phyloP scores from a whole-genome alignment of 2,113 vertebrate species.

The Apus apus region DNA sequence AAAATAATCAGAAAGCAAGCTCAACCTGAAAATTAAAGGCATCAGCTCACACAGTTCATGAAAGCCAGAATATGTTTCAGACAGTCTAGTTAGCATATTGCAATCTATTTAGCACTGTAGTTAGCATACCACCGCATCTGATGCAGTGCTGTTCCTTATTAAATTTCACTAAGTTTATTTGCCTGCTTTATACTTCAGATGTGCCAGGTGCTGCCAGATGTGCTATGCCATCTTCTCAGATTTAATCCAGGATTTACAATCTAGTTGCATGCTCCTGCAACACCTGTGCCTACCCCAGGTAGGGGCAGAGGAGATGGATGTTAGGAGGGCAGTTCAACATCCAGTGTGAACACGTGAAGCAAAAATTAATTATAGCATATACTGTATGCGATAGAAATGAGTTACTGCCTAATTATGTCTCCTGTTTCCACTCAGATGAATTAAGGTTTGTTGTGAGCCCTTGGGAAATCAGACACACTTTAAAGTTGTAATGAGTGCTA shows the following conservation, averaged over 20 bases:
- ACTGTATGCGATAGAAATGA: constrained; percentile 43
- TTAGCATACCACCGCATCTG: constrained; percentile 43
- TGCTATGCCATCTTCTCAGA: neutral
- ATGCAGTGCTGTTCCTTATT: constrained; percentile 7
- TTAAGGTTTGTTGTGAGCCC: constrained; percentile 56
- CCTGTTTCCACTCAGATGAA: constrained; percentile 64
- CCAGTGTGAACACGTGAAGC: neutral
- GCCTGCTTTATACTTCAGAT: constrained; percentile 1
- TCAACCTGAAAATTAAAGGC: constrained; percentile 31
- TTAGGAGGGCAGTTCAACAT: neutral
- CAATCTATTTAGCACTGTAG: constrained; percentile 40
- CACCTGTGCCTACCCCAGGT: neutral
- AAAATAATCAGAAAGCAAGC: constrained; percentile 62
- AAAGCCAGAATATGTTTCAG: constrained; percentile 39
- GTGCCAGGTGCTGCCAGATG: neutral
- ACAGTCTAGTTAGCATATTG: constrained; percentile 29
- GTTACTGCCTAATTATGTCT: constrained; percentile 58
- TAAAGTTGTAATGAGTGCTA: constrained; percentile 72
- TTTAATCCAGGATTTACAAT: neutral
- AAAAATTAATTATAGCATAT: constrained; percentile 42
- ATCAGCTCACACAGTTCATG: neutral
- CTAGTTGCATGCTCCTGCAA: neutral
- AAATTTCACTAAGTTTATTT: constrained; percentile 26
- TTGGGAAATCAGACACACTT: constrained; percentile 61
- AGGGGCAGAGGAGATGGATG: neutral